These are phyloP conservation scores for Eupithecia insigniata DNA, from an alignment of 2,888 invertebrate species.

Conservation along the genomic window DNA sequence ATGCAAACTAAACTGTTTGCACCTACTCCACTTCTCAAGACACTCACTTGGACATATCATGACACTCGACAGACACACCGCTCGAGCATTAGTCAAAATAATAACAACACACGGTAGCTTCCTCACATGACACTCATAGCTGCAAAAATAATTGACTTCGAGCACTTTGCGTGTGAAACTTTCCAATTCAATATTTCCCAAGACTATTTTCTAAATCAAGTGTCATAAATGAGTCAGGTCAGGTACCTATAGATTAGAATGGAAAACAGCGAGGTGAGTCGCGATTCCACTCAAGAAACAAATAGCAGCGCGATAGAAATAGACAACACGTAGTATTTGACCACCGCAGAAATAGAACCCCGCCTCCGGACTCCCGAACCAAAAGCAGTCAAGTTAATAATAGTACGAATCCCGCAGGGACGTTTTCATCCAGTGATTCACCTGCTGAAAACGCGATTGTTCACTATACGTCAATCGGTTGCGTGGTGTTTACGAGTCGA, in stretches of 20 bases:
- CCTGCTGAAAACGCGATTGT: constrained; percentile 83
- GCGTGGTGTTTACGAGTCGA: constrained; percentile 80
- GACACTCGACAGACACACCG: constrained; percentile 39
- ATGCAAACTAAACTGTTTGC: constrained; percentile 49
- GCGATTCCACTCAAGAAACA: constrained; percentile 57
- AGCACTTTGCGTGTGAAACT: constrained; percentile 34
- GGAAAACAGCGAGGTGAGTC: constrained; percentile 25
- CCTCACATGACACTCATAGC: constrained; percentile 32
- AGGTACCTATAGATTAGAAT: constrained; percentile 16
- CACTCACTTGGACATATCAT: constrained; percentile 42
- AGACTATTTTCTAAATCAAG: constrained; percentile 22
- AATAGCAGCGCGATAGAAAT: constrained; percentile 72
- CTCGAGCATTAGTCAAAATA: constrained; percentile 40
- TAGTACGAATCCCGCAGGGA: constrained; percentile 77
- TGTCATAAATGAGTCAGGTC: constrained; percentile 12
- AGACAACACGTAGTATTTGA: constrained; percentile 74
- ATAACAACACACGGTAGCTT: constrained; percentile 37
- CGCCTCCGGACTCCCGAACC: constrained; percentile 81
- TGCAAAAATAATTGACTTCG: constrained; percentile 34
- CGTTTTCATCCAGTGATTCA: constrained; percentile 82
- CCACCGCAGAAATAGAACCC: constrained; percentile 79
- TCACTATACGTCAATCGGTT: constrained; percentile 82
- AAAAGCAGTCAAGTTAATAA: constrained; percentile 82
- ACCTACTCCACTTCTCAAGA: constrained; percentile 42
- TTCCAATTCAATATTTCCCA: constrained; percentile 34